Evolutionary conservation across 2,113 vertebrate genomes (phyloP).

Genomic region (Hepsetus odoe): DNA sequence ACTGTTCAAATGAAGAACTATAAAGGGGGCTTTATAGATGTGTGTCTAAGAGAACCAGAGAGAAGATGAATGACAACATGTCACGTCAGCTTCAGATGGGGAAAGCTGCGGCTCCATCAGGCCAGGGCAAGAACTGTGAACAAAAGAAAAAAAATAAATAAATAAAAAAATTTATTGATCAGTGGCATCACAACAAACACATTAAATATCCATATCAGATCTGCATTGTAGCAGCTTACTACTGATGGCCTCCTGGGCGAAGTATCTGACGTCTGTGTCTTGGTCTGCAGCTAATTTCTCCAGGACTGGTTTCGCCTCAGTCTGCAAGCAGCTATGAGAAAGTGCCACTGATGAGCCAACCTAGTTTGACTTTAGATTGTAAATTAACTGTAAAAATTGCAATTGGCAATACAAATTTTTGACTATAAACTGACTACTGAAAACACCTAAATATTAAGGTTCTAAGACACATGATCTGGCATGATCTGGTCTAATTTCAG

Average conservation of each 20-base stretch:
- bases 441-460: no score
- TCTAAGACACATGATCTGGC: no score
- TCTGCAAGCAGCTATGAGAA: constrained; percentile 78
- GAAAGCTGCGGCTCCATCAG: constrained; percentile 67
- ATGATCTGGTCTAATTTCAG: no score
- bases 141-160: constrained; percentile 24
- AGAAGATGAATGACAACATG: constrained; percentile 68
- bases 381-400: no score
- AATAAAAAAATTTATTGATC: background rate
- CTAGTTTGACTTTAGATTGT: background rate
- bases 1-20: constrained; percentile 16
- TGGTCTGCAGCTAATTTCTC: constrained; percentile 86
- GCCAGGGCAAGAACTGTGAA: constrained; percentile 83
- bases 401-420: background rate
- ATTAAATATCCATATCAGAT: background rate
- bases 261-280: constrained; percentile 92
- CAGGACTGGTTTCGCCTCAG: constrained; percentile 86
- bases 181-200: background rate
- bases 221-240: constrained; percentile 70
- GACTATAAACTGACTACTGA: no score
- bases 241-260: constrained; percentile 90
- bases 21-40: no score
- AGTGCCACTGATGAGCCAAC: background rate
- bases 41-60: no score
- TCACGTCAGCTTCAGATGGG: constrained; percentile 47